A percentile compares a stretch with the other conserved stretches of the same genome.
Conservation (phyloP, 2,888 invertebrate genomes). For the Orchestes rusci region DNA sequence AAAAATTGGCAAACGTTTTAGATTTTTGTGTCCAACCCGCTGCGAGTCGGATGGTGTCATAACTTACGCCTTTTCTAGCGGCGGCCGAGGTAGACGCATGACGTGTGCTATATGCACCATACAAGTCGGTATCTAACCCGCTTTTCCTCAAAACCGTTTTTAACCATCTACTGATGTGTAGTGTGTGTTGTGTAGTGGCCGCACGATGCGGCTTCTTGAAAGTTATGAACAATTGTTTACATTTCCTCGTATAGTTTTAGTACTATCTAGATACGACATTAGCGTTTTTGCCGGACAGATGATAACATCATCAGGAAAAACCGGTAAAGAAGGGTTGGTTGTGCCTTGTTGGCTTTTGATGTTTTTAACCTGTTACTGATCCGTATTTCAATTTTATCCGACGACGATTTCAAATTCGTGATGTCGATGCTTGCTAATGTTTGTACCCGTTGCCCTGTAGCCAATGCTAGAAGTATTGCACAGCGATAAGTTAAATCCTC, state of each 20-base stretch:
- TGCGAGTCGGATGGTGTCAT: conserved; percentile 26
- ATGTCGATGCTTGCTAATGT: too few species aligned
- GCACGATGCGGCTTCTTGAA: conserved; percentile 11
- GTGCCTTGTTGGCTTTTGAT: too few species aligned
- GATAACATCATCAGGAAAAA: too few species aligned
- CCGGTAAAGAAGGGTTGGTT: too few species aligned
- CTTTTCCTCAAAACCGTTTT: conserved; percentile 16
- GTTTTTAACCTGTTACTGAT: too few species aligned
- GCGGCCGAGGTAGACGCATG: conserved; percentile 18
- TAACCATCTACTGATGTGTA: conserved; percentile 16
- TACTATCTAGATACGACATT: not conserved
- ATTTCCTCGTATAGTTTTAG: not conserved
- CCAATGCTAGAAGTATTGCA: conserved; percentile 7
- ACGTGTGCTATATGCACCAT: conserved; percentile 11
- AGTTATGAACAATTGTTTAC: conserved; percentile 2
- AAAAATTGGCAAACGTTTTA: conserved; percentile 26
- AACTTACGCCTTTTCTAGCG: conserved; percentile 11
- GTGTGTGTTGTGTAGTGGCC: conserved; percentile 5
- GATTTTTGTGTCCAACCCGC: conserved; percentile 29
- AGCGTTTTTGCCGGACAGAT: conserved; percentile 1
- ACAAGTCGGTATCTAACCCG: conserved; percentile 18
- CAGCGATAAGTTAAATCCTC: conserved; percentile 9
- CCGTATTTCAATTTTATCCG: too few species aligned
- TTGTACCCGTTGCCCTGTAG: conserved; percentile 4
- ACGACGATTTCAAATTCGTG: too few species aligned